Evolutionary conservation across 2,797 vertebrate species (phyloP).

Genomic region (Channallabes apus): DNA sequence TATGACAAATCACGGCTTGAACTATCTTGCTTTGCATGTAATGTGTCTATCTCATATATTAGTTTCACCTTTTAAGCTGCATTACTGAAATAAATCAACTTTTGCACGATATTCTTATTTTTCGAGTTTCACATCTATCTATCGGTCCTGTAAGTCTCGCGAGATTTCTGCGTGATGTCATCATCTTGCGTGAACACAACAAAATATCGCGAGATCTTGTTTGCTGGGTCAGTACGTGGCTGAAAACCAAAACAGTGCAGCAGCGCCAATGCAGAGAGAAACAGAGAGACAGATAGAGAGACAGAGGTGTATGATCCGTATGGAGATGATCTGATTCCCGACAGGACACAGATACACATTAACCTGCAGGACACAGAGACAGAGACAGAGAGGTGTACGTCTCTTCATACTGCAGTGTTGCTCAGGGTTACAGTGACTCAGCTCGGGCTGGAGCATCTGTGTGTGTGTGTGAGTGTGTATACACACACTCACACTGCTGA

Average conservation of each 20-base stretch:
- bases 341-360: too few relatives aligned
- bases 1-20: too few relatives aligned
- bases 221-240: constrained; percentile 61
- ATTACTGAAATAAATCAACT: too few relatives aligned
- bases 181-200: neutral
- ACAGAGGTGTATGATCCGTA: neutral
- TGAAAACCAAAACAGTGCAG: constrained; percentile 50
- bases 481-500: neutral
- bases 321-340: too few relatives aligned
- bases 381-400: neutral
- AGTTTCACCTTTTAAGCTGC: too few relatives aligned
- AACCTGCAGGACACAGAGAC: neutral
- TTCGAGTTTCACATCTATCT: too few relatives aligned
- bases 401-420: neutral
- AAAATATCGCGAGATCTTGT: constrained; percentile 65
- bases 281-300: neutral
- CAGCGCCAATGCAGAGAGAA: neutral
- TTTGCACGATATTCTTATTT: too few relatives aligned
- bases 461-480: too few relatives aligned
- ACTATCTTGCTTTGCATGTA: too few relatives aligned
- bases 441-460: neutral
- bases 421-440: constrained; percentile 14
- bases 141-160: neutral
- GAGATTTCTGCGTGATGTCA: neutral
- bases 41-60: too few relatives aligned